phyloP scores from a whole-genome alignment of 2,113 vertebrate genomes.

The Poeciliopsis occidentalis region DNA sequence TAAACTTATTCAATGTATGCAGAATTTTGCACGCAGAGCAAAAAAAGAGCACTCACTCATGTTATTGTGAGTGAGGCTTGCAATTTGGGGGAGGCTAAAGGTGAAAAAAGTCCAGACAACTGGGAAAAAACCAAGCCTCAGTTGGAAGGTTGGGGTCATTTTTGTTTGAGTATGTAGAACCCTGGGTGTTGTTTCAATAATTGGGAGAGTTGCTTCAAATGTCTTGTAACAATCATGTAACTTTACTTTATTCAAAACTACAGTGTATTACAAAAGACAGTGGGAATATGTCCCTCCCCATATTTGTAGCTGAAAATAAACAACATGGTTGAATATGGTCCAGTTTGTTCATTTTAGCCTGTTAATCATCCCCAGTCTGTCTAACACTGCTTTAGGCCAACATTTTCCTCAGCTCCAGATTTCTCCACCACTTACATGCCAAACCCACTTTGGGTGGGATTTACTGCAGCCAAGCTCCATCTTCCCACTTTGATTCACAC shows the following conservation, averaged over 20 bases:
- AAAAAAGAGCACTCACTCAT: not conserved
- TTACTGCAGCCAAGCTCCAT: not conserved
- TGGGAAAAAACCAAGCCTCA: not conserved
- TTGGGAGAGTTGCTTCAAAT: not conserved
- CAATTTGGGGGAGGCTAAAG: not conserved
- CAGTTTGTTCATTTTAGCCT: not conserved
- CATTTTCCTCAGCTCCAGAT: not conserved
- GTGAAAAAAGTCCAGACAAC: not conserved
- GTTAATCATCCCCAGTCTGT: slow-evolving; percentile 1
- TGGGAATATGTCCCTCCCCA: not conserved
- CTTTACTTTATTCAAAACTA: not conserved
- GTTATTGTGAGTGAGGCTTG: not conserved
- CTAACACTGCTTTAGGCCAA: not conserved
- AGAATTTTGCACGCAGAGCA: not conserved
- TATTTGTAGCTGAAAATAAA: not conserved
- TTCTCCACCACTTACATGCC: not conserved
- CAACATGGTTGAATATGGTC: not conserved
- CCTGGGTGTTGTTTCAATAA: not conserved
- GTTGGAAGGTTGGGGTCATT: no score
- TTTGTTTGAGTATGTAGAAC: not conserved
- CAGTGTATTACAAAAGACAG: not conserved
- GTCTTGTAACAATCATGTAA: not conserved
- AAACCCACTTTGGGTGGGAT: slow-evolving; percentile 6
- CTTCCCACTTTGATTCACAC: slow-evolving; percentile 6
- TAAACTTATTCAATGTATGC: not conserved